A percentile compares a stretch with the other conserved stretches of the same genome.
These are phyloP conservation scores for Salmo trutta DNA, from an alignment of 2,797 vertebrate species.

Conservation along the genomic window DNA sequence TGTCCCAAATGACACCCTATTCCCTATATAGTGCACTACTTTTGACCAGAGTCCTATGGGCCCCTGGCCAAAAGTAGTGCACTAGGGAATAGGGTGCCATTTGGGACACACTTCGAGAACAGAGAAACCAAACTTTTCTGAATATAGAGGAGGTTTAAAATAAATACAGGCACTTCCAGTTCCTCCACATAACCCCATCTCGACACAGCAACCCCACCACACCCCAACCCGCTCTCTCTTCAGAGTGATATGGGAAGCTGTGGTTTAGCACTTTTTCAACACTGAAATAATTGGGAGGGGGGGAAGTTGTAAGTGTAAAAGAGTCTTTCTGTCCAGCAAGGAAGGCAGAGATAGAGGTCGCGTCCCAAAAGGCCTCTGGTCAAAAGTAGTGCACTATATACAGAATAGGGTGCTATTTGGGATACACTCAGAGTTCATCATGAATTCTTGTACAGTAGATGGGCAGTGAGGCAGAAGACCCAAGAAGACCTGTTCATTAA, in stretches of 20 bases:
- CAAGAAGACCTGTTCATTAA: constrained; percentile 58
- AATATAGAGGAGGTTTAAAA: constrained; percentile 65
- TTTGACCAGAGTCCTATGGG: no score
- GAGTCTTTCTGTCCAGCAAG: not conserved
- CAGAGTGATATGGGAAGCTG: constrained; percentile 23
- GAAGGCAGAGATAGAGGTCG: not conserved
- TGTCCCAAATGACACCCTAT: not conserved
- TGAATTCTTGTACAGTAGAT: constrained; percentile 45
- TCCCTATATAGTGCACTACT: no score
- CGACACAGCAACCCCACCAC: not conserved
- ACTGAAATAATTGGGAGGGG: constrained; percentile 7
- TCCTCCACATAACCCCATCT: constrained; percentile 8
- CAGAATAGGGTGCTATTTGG: not conserved
- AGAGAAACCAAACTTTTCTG: constrained; percentile 48
- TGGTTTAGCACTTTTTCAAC: constrained; percentile 37
- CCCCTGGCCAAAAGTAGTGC: no score
- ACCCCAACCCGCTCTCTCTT: constrained; percentile 10
- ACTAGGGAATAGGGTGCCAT: not conserved
- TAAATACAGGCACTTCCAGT: constrained; percentile 28
- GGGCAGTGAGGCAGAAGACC: constrained; percentile 59
- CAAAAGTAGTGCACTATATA: not conserved
- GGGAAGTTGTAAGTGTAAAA: not conserved
- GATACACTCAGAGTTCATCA: constrained; percentile 30
- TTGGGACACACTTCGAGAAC: not conserved
- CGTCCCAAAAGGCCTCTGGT: not conserved